phyloP scores from a whole-genome alignment of 1,140 invertebrate species.

The Camponotus floridanus region DNA sequence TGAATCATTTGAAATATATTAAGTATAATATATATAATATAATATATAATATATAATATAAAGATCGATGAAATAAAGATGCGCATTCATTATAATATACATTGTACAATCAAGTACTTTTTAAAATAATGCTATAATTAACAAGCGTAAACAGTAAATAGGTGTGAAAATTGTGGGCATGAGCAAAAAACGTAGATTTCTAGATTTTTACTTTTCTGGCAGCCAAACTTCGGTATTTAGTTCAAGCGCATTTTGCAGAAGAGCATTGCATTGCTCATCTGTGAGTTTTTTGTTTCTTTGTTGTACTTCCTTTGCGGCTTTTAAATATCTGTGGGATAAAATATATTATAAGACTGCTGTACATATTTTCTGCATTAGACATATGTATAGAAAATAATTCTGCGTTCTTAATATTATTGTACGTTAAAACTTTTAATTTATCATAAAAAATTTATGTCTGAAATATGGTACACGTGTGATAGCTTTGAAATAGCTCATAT shows the following conservation, averaged over 20 bases:
- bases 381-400: background rate
- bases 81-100: constrained; percentile 7
- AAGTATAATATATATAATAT: background rate
- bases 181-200: constrained; percentile 11
- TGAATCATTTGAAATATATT: background rate
- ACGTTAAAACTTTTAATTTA: background rate
- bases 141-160: constrained; percentile 10
- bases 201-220: constrained; percentile 81
- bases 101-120: constrained; percentile 25
- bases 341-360: background rate
- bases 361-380: constrained; percentile 4
- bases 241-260: constrained; percentile 78
- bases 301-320: constrained; percentile 82
- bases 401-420: background rate
- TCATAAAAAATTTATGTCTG: background rate
- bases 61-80: constrained; percentile 23
- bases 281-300: constrained; percentile 82
- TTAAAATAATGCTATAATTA: background rate
- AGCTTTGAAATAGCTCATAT: background rate
- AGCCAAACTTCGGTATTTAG: constrained; percentile 84
- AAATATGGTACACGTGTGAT: constrained; percentile 30
- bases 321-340: constrained; percentile 78
- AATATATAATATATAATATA: background rate
- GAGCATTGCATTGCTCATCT: constrained; percentile 82
- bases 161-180: background rate